phyloP scores from a whole-genome alignment of 2,888 invertebrate genomes.

The Agapostemon virescens region DNA sequence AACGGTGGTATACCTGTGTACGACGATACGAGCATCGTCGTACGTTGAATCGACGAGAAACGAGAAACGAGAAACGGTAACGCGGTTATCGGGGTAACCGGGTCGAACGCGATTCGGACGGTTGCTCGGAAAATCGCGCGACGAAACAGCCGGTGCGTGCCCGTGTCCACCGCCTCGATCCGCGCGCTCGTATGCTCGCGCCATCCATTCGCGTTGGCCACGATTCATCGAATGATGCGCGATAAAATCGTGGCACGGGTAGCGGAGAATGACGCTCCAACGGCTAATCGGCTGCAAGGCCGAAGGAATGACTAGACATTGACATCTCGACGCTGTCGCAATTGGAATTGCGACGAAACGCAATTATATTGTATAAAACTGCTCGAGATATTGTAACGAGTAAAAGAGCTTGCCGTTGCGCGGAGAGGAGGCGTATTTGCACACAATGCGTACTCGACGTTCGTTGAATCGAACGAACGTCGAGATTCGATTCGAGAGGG shows the following conservation, averaged over 20 bases:
- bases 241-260: not conserved
- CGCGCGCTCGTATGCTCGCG: no score
- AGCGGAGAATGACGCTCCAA: constrained; percentile 13
- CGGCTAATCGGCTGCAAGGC: constrained; percentile 19
- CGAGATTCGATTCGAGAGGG: not conserved
- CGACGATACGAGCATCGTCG: constrained; percentile 12
- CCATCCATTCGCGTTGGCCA: not conserved
- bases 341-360: not conserved
- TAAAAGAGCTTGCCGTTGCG: not conserved
- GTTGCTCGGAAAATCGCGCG: not conserved
- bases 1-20: not conserved
- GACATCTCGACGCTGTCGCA: not conserved
- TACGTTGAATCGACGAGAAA: constrained; percentile 20
- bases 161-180: no score
- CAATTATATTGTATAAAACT: not conserved
- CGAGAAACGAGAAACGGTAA: not conserved
- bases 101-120: not conserved
- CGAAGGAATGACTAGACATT: constrained; percentile 43
- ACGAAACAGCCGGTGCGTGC: not conserved
- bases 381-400: not conserved
- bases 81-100: not conserved
- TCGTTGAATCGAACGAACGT: not conserved
- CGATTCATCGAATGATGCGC: constrained; percentile 1
- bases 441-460: not conserved
- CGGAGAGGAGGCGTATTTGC: not conserved